Evolutionary conservation across 2,888 invertebrate species (phyloP).

Genomic region (Agriopis aurantiaria): DNA sequence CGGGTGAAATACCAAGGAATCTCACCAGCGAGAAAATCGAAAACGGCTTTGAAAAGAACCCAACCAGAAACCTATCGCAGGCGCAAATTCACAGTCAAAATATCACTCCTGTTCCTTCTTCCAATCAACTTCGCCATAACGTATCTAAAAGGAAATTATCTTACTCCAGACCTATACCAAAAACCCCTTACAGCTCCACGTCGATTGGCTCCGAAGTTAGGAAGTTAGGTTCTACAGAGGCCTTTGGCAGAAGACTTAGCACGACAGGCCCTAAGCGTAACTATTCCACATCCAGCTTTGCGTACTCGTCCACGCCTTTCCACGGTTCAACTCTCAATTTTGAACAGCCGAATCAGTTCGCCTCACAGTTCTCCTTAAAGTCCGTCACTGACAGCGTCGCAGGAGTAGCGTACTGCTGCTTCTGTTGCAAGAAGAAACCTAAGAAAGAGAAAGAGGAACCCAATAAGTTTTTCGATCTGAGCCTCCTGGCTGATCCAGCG

Average conservation of each 20-base stretch:
- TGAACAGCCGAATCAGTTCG: slow-evolving; percentile 91
- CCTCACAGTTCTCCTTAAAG: slow-evolving; percentile 91
- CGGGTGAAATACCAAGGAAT: slow-evolving; percentile 32
- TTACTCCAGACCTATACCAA: slow-evolving; percentile 67
- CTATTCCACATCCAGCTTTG: slow-evolving; percentile 93
- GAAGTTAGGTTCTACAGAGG: slow-evolving; percentile 73
- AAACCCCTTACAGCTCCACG: slow-evolving; percentile 85
- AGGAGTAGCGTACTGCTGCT: slow-evolving; percentile 78
- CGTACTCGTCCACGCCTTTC: slow-evolving; percentile 92
- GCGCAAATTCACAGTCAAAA: slow-evolving; percentile 53
- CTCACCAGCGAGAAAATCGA: slow-evolving; percentile 50
- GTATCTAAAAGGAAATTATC: slow-evolving; percentile 74
- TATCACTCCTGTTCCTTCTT: slow-evolving; percentile 51
- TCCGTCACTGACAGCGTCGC: slow-evolving; percentile 88
- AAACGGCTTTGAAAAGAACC: slow-evolving; percentile 51
- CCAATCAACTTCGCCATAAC: slow-evolving; percentile 66
- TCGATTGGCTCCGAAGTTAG: slow-evolving; percentile 86
- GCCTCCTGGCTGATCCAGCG: slow-evolving; percentile 90
- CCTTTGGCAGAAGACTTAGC: slow-evolving; percentile 69
- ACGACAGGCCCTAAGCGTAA: slow-evolving; percentile 86
- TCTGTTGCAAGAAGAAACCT: slow-evolving; percentile 72
- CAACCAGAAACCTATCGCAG: slow-evolving; percentile 52
- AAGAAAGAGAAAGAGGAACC: slow-evolving; percentile 64
- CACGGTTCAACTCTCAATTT: slow-evolving; percentile 93
- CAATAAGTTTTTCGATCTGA: slow-evolving; percentile 91